Percentiles rank a stretch among this genome's conserved stretches.
Evolutionary conservation across 2,113 vertebrate species (phyloP).

Genomic region (Carlito syrichta): DNA sequence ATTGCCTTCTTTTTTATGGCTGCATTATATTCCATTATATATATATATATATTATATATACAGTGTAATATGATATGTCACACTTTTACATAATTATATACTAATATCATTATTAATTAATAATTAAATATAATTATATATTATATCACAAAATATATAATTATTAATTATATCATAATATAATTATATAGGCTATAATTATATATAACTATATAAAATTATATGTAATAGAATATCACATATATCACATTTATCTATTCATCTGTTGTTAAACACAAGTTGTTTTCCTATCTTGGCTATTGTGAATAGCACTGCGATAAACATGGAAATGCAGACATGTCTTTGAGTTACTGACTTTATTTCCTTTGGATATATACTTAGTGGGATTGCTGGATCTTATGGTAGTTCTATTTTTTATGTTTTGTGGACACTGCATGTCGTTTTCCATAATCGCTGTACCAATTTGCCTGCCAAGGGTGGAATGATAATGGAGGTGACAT

Average conservation of each 20-base stretch:
- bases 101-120: too few species aligned
- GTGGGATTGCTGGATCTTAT: background rate
- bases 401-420: background rate
- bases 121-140: too few species aligned
- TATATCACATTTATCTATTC: background rate
- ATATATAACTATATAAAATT: too few species aligned
- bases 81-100: too few species aligned
- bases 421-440: too few species aligned
- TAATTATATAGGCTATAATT: too few species aligned
- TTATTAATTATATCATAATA: too few species aligned
- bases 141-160: too few species aligned
- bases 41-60: background rate
- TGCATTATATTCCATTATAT: background rate
- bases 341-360: background rate
- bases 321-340: background rate
- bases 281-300: background rate
- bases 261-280: too few species aligned
- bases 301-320: background rate
- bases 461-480: background rate
- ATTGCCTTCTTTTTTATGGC: background rate
- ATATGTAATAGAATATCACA: too few species aligned
- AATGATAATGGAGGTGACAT: background rate
- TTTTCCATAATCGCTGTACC: background rate
- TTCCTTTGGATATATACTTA: background rate
- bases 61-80: too few species aligned